Evolutionary conservation across 1,140 invertebrate genomes (phyloP), one percentile per base, ranked within the genome.

Genomic region (Drosophila nikananu): DNA sequence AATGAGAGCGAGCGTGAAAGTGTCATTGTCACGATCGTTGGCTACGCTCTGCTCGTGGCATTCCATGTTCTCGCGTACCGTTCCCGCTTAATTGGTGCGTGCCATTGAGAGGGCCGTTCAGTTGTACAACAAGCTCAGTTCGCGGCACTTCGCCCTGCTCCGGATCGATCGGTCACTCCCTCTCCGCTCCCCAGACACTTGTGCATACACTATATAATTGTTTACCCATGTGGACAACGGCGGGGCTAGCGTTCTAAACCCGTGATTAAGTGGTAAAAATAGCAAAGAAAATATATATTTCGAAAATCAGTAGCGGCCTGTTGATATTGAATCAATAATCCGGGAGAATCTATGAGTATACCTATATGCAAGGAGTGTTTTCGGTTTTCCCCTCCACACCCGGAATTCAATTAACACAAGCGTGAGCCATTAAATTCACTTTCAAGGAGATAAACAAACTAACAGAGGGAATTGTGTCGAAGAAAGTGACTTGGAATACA

Each of bases 1-100:
- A 83, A 76, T 76, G 77, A 83, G 81, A 80, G 81, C 77, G 81
- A 71, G 72, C 84, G 72, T 63, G 77, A 86, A 86, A 86, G 83
- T 82, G 64, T 49, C 80, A 75, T 63, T 83, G 75, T 77, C 73
- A 59, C 57, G 74, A 78, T 79, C 65, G 58, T 17, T 41, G 9
- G 62, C 39, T 37, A 21, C 39, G 39, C 19, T 60, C 42, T 21
- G 64, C 42, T 70, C 58, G 54, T 61, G 48, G 55, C 64, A 68
- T 70, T 74, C 52, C 61, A 52, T 48, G 39, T 54, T 62, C 54
- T 55, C 63, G 72, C 23, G 35, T 1, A 35, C 25, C 23, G 57
- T 71, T 80, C 81, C 75, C 82, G 71, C 54, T 67, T 89, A 90
- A 87, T 87, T 87, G 74, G 66, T 78, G 66, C 77, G 67, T 70